Base-by-base conservation (phyloP, 35 echinoderm and acorn worm genomes). In the Apostichopus californicus region DNA sequence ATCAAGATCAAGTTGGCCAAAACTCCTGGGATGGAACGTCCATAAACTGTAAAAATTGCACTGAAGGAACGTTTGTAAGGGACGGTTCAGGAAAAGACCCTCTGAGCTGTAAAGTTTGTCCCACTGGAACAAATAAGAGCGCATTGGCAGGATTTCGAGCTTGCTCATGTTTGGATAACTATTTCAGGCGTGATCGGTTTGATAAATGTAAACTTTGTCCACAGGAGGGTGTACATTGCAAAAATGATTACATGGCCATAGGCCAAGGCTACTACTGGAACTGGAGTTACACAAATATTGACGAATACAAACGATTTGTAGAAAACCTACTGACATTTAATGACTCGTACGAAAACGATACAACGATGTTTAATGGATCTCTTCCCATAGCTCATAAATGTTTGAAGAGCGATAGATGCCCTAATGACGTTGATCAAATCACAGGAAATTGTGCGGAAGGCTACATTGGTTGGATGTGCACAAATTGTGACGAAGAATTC, bases 81-180 rank as follows among this genome's bases (percentile, higher is more conserved):
- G 73, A 54, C 4, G 28, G 56, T 2, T 25, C 25, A 20, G 92
- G 63, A 9, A 77, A 54, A 14, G 55, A 25, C 46, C 64, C 61
- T 23, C 17, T 71, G 17, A 77, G 86, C 10, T 93, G 92, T 58
- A n/a, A n/a, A n/a, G n/a, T n/a, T n/a, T n/a, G n/a, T n/a, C n/a
- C n/a, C n/a, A n/a, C n/a, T n/a, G n/a, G n/a, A n/a, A n/a, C n/a
- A n/a, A n/a, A n/a, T n/a, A n/a, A n/a, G n/a, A n/a, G n/a, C n/a
- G n/a, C n/a, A 25, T 15, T 22, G 3, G 92, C 92, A 20, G 70
- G 46, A 26, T 93, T 87, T 83, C 92, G 92, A 15, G 92, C 92
- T 2, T 93, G 92, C 85, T 56, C 66, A 2, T 93, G 92, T 87
- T 54, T 87, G 5, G 81, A 86, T 1, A 77, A 77, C 14, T 77